Base-by-base conservation (phyloP, 2,888 invertebrate species). In the Torymus tubicola region DNA sequence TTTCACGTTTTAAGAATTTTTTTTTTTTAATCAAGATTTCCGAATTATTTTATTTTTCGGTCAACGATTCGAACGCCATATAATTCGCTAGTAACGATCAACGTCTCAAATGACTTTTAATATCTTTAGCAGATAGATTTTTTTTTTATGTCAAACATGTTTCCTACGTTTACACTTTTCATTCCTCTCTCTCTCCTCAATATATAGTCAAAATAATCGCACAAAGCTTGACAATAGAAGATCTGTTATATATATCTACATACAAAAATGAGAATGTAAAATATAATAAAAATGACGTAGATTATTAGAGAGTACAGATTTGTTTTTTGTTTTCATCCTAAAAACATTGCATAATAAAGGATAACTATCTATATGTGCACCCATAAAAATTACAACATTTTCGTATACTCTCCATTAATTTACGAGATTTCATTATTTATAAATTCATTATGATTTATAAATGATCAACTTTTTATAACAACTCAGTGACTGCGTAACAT, bases 61-160 rank as follows among this genome's bases (percentile, higher is more conserved):
- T 65, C 21, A 73, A 73, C 73, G 65, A 61, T 76, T 76, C 55
- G 53, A 67, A 75, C 68, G 67, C 52, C 61, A 53, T 67, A 58
- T 21, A 74, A 67, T 3, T 72, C 53, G 63, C 63, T 70, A 55
- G 70, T 70, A 77, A 77, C 70, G 77, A 64, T 77, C 77, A 77
- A 77, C 69, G 64, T 24, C 24, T 24, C 64, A 21, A 76, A 69
- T 69, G 67, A n/a, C 74, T 24, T 24, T 24, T 24, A 24, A 24
- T 8, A 14, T 10, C 11, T 64, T 5, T 4, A 64, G 42, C 42
- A 12, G 60, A 60, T 18, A 16, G 21, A 60, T 60, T 18, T 60
- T 21, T 60, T 57, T 60, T 11, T 10, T n/a, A n/a, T n/a, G 16
- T 18, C 12, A 60, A 12, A 16, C n/a, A 18, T 18, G n/a, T 57